Evolutionary conservation across 2,888 invertebrate genomes (phyloP).

Genomic region (Fissipunctia ypsillon): DNA sequence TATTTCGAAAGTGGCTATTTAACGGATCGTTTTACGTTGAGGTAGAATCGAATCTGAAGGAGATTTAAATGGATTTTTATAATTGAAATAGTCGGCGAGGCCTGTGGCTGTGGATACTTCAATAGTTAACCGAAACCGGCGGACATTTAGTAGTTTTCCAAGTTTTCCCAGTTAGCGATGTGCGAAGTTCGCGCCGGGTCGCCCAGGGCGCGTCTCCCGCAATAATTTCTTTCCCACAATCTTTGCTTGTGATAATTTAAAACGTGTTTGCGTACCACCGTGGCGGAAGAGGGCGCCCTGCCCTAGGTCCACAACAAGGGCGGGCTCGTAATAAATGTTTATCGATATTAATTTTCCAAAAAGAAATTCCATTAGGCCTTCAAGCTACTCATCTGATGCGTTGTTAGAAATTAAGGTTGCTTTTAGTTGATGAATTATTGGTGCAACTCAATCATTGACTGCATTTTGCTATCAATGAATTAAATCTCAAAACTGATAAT

Average conservation of each 20-base stretch:
- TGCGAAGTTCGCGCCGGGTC: constrained; percentile 66
- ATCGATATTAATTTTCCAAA: constrained; percentile 74
- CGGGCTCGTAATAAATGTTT: constrained; percentile 71
- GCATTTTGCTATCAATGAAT: neutral
- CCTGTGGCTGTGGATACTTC: constrained; percentile 53
- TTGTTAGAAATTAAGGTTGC: constrained; percentile 11
- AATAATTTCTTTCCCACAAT: constrained; percentile 80
- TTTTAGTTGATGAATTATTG: neutral
- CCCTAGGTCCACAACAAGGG: constrained; percentile 56
- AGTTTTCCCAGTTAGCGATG: constrained; percentile 77
- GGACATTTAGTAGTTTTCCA: constrained; percentile 77
- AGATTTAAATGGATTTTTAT: constrained; percentile 64
- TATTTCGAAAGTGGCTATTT: constrained; percentile 51
- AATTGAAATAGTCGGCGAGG: constrained; percentile 60
- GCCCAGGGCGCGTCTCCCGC: constrained; percentile 71
- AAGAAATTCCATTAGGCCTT: constrained; percentile 31
- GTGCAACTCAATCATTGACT: neutral
- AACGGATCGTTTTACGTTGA: constrained; percentile 37
- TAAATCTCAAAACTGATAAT: constrained; percentile 6
- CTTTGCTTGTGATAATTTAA: constrained; percentile 80
- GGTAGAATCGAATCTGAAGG: constrained; percentile 33
- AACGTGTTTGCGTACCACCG: constrained; percentile 78
- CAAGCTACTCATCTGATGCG: neutral
- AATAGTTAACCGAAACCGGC: constrained; percentile 71
- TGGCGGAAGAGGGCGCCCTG: constrained; percentile 66